Conservation (phyloP, 1,140 invertebrate species). For the Lithobius niger region DNA sequence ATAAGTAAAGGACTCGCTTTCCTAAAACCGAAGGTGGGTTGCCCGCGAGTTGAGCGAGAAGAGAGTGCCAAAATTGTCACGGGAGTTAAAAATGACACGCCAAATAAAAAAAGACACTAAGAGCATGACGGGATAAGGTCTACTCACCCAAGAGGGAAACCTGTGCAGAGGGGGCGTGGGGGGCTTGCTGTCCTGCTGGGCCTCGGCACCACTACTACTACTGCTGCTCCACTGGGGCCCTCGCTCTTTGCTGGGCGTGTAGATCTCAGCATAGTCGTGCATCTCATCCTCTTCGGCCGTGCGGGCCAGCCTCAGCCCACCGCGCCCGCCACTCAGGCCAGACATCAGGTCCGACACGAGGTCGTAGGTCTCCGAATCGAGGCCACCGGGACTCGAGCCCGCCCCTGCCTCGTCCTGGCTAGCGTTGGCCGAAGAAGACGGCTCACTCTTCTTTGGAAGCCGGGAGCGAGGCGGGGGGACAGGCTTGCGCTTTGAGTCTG, state of each 20-base stretch:
- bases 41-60: too few relatives aligned
- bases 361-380: background rate
- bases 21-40: too few relatives aligned
- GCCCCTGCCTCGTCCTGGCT: background rate
- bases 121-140: too few relatives aligned
- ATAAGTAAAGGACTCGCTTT: too few relatives aligned
- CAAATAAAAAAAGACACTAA: too few relatives aligned
- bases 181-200: constrained; percentile 36
- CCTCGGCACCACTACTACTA: too few relatives aligned
- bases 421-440: background rate
- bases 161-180: constrained; percentile 76
- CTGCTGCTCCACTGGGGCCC: constrained; percentile 20
- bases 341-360: background rate
- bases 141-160: constrained; percentile 27
- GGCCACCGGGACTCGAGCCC: background rate
- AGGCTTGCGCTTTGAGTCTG: constrained; percentile 16
- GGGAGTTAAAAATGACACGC: too few relatives aligned
- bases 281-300: constrained; percentile 40
- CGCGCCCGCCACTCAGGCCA: background rate
- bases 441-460: constrained; percentile 10
- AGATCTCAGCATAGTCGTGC: constrained; percentile 85
- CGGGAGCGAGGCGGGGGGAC: constrained; percentile 25
- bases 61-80: too few relatives aligned
- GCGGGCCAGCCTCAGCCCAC: background rate
- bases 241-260: constrained; percentile 73